Evolutionary conservation across 2,888 invertebrate species (phyloP), one percentile per base, ranked within the genome.

Genomic region (Sepiola atlantica): DNA sequence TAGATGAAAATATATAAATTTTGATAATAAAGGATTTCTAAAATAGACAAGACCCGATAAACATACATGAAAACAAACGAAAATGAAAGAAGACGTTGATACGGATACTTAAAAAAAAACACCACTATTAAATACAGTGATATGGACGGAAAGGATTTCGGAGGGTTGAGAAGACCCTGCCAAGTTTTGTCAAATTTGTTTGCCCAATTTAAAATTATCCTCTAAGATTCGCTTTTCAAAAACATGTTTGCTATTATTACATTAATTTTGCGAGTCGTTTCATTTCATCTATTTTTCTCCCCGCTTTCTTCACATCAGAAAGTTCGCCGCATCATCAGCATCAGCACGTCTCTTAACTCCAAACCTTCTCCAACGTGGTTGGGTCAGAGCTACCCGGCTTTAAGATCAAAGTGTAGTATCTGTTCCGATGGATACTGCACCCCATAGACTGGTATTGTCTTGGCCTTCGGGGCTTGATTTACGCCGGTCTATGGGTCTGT

Each of bases 111-210:
- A 6, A 77, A 14, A n/a, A 77, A 77, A 32, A 77, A 77, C 28
- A 45, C 28, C 28, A 4, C 28, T 77, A 77, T 77, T n/a, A 77
- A 77, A 77, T 77, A 8, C n/a, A n/a, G 28, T 77, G 77, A 77
- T 8, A 77, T 16, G n/a, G 77, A 77, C n/a, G 77, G n/a, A 77
- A 77, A n/a, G 18, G 1, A 77, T 32, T 14, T 32, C n/a, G n/a
- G 16, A 4, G 18, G 14, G 45, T 45, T 4, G 14, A n/a, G 77
- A n/a, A 14, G n/a, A 77, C 77, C 77, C 77, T 77, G 77, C n/a
- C n/a, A n/a, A 77, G 77, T 77, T 77, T 77, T 77, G 16, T n/a
- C n/a, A 77, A 77, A 77, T 77, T 77, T 77, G 77, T 77, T 77
- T 77, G 12, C 77, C 16, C 77, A n/a, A n/a, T n/a, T 77, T 77